phyloP scores from a whole-genome alignment of 2,113 vertebrate species.

The Corvus cornix region DNA sequence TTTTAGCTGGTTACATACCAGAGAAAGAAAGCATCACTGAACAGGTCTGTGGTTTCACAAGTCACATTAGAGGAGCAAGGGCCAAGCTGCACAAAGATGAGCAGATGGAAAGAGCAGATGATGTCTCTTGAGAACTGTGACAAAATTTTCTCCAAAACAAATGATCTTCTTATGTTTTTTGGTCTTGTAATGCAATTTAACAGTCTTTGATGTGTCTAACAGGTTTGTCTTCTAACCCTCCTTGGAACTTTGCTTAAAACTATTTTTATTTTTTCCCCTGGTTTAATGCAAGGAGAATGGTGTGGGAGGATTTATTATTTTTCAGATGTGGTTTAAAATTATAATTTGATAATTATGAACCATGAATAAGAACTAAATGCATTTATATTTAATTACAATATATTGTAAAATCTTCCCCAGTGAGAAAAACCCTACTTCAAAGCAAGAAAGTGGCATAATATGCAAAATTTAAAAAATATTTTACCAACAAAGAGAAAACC shows the following conservation, averaged over 20 bases:
- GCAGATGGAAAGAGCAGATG: not conserved
- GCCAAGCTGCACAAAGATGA: not conserved
- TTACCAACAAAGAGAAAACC: not conserved
- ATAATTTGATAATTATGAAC: not conserved
- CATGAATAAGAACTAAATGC: not conserved
- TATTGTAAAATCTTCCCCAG: not conserved
- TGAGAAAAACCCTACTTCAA: not conserved
- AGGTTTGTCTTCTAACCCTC: not conserved
- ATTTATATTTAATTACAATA: not conserved
- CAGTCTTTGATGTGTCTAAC: not conserved
- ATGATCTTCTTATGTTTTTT: not conserved
- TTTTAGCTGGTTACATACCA: not conserved
- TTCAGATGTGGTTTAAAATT: not conserved
- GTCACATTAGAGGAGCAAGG: not conserved
- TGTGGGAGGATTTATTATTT: not conserved
- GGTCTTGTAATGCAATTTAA: not conserved
- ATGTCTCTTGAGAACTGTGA: not conserved
- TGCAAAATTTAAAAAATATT: slow-evolving; percentile 5
- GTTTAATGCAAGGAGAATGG: not conserved
- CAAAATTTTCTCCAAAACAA: not conserved
- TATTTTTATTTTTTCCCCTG: not conserved
- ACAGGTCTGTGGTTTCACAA: not conserved
- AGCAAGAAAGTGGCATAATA: not conserved
- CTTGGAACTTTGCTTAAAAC: not conserved
- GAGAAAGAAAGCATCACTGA: not conserved